Conservation (phyloP, 2,888 invertebrate species). For the Lasioglossum pauxillum region DNA sequence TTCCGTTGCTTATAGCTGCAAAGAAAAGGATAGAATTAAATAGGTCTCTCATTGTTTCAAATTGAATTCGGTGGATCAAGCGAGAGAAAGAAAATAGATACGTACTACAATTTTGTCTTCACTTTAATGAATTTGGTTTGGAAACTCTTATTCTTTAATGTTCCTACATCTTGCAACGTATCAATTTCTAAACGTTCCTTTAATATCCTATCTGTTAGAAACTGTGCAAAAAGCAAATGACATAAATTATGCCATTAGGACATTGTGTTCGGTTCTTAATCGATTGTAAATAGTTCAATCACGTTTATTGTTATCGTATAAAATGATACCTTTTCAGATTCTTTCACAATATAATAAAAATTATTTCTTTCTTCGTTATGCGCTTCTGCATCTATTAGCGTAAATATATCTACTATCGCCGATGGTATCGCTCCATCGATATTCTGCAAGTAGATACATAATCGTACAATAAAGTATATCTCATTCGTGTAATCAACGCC, state of each 20-base stretch:
- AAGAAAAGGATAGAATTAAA: conserved; percentile 81
- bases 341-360: conserved; percentile 92
- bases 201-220: conserved; percentile 93
- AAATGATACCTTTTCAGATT: conserved; percentile 89
- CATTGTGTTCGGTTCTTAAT: background rate
- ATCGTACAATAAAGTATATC: conserved; percentile 4
- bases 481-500: background rate
- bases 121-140: conserved; percentile 98
- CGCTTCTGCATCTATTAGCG: conserved; percentile 94
- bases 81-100: conserved; percentile 77
- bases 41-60: background rate
- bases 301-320: conserved; percentile 17
- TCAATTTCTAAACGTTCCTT: conserved; percentile 98
- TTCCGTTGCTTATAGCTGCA: conserved; percentile 99
- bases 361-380: conserved; percentile 90
- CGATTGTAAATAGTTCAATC: background rate
- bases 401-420: conserved; percentile 93
- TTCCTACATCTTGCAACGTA: conserved; percentile 95
- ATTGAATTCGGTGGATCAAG: background rate
- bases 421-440: conserved; percentile 93
- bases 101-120: conserved; percentile 99
- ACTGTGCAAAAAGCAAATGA: conserved; percentile 81
- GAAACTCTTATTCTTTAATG: conserved; percentile 94
- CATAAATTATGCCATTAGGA: conserved; percentile 32
- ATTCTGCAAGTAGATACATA: conserved; percentile 85